Percentiles rank a stretch among this genome's conserved stretches.
Conservation (phyloP, 2,888 invertebrate genomes). For the Epistrophe eligans region DNA sequence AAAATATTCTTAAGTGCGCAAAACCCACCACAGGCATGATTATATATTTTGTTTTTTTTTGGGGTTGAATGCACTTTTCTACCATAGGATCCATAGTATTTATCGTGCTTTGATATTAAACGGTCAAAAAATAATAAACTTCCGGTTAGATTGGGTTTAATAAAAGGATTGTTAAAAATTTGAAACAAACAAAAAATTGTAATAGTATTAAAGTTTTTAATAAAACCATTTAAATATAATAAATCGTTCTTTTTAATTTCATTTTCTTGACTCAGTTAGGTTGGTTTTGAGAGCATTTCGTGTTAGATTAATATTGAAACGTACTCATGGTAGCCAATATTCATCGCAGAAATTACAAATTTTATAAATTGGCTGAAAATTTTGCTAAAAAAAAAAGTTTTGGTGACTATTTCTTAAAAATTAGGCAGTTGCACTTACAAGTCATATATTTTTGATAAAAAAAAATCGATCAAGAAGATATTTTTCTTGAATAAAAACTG, state of each 20-base stretch:
- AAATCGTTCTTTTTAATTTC: neutral
- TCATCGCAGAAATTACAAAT: too few relatives aligned
- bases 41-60: neutral
- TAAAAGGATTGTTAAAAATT: neutral
- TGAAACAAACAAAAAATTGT: neutral
- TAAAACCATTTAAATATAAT: neutral
- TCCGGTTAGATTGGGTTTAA: neutral
- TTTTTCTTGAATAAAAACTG: too few relatives aligned
- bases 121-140: neutral
- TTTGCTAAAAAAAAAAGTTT: too few relatives aligned
- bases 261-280: too few relatives aligned
- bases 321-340: neutral
- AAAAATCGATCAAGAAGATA: too few relatives aligned
- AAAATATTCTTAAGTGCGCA: slow-evolving; percentile 12
- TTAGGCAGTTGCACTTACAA: too few relatives aligned
- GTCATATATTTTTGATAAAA: too few relatives aligned
- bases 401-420: too few relatives aligned
- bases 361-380: too few relatives aligned
- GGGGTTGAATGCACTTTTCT: slow-evolving; percentile 14
- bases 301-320: too few relatives aligned
- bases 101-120: slow-evolving; percentile 11
- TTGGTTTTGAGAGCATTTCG: too few relatives aligned
- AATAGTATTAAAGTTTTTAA: neutral
- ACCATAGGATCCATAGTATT: neutral
- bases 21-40: slow-evolving; percentile 11